Evolutionary conservation across 2,797 vertebrate genomes (phyloP).

Genomic region (Pantherophis vulpinus): DNA sequence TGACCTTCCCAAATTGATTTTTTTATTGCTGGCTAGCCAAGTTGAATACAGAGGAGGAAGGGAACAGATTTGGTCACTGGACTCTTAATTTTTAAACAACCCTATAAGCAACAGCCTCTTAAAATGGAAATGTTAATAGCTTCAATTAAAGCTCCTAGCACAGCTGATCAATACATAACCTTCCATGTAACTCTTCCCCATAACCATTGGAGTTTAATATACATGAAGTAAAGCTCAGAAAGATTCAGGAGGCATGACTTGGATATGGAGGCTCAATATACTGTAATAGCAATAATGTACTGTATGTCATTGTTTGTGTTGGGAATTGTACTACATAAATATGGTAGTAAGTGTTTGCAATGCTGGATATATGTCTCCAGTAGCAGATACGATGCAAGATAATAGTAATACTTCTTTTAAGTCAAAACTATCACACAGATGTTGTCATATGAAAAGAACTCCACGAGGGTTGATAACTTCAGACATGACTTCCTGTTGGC

Average conservation of each 20-base stretch:
- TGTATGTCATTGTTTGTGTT: background rate
- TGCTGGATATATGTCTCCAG: background rate
- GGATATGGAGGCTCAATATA: background rate
- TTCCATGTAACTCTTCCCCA: background rate
- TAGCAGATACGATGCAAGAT: background rate
- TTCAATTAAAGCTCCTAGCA: conserved; percentile 8
- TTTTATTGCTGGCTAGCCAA: conserved; percentile 22
- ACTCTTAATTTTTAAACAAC: conserved; percentile 2
- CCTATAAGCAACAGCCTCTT: background rate
- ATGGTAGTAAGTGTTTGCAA: background rate
- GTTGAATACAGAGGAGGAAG: background rate
- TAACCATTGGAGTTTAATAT: background rate
- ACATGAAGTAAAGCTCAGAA: background rate
- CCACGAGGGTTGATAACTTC: background rate
- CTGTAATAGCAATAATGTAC: background rate
- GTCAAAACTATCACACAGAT: background rate
- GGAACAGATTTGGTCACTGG: background rate
- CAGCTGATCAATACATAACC: background rate
- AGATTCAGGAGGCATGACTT: background rate
- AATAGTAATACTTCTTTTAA: background rate
- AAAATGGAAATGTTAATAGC: conserved; percentile 12
- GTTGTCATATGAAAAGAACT: background rate
- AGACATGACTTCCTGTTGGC: background rate
- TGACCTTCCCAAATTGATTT: conserved; percentile 34
- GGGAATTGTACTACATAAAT: background rate